phyloP scores from a whole-genome alignment of 2,797 vertebrate species.

The Gephyroberyx darwinii region DNA sequence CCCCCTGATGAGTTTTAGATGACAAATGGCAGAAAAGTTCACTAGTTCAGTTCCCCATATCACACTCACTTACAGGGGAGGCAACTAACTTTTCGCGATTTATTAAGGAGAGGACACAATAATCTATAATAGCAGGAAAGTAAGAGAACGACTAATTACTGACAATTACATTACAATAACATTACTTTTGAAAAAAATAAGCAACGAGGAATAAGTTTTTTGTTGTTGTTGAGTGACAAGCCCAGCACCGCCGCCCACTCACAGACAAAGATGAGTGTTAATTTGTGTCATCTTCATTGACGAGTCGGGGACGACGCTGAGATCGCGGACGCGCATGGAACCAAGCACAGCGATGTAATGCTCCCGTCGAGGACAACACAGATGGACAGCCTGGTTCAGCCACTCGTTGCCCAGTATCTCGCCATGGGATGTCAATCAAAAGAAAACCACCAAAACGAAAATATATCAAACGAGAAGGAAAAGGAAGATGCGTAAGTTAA shows the following conservation, averaged over 20 bases:
- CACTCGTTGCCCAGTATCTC: constrained; percentile 83
- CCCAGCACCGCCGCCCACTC: constrained; percentile 75
- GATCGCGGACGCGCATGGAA: constrained; percentile 67
- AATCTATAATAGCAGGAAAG: too few species aligned
- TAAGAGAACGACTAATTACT: not conserved
- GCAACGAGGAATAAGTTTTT: constrained; percentile 1
- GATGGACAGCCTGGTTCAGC: constrained; percentile 84
- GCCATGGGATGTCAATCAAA: constrained; percentile 81
- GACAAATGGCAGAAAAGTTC: too few species aligned
- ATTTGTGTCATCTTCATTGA: constrained; percentile 73
- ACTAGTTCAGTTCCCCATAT: too few species aligned
- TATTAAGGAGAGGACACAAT: too few species aligned
- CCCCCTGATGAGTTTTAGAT: too few species aligned
- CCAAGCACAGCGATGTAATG: constrained; percentile 70
- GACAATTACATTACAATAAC: too few species aligned
- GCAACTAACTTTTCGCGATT: too few species aligned
- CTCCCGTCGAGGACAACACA: constrained; percentile 76
- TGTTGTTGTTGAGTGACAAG: constrained; percentile 59
- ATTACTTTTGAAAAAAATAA: too few species aligned
- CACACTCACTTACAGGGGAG: too few species aligned
- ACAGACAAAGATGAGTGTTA: constrained; percentile 65
- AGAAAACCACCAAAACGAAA: constrained; percentile 74
- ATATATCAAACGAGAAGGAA: constrained; percentile 71
- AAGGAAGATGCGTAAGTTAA: constrained; percentile 79
- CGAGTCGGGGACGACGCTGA: constrained; percentile 75